These are phyloP conservation scores for Torymus aiolomorphi DNA, from an alignment of 2,888 invertebrate species.

Conservation along the genomic window DNA sequence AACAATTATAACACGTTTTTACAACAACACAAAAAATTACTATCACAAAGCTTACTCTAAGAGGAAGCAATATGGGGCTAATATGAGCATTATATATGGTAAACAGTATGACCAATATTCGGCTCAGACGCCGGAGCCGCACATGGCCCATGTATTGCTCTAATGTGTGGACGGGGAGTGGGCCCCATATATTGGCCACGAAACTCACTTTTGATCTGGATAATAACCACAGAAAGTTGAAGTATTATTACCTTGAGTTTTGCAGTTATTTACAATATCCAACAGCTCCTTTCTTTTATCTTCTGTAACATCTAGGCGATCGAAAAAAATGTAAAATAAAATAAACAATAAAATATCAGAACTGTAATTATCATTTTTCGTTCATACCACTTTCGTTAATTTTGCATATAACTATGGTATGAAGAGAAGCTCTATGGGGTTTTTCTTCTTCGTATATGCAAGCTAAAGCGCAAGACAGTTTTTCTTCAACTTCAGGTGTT, in stretches of 20 bases:
- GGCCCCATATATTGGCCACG: no score
- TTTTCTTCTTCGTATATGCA: neutral
- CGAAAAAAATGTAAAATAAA: neutral
- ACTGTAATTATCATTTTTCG: neutral
- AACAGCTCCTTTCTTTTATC: neutral
- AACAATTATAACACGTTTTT: no score
- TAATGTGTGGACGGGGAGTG: no score
- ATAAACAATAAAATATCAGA: neutral
- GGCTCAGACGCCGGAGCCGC: no score
- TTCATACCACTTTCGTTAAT: neutral
- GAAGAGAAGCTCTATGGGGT: neutral
- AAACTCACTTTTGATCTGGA: no score
- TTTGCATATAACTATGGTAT: neutral
- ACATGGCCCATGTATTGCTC: no score
- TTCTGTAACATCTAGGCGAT: neutral
- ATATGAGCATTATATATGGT: no score
- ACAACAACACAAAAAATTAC: no score
- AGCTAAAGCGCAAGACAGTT: conserved; percentile 1
- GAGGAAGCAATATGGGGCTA: no score
- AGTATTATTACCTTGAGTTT: neutral
- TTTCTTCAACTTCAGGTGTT: neutral
- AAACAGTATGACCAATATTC: no score
- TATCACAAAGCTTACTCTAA: no score
- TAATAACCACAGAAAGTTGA: neutral
- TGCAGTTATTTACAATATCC: neutral